Conservation (phyloP, 2,888 invertebrate species). For the Selenia dentaria region DNA sequence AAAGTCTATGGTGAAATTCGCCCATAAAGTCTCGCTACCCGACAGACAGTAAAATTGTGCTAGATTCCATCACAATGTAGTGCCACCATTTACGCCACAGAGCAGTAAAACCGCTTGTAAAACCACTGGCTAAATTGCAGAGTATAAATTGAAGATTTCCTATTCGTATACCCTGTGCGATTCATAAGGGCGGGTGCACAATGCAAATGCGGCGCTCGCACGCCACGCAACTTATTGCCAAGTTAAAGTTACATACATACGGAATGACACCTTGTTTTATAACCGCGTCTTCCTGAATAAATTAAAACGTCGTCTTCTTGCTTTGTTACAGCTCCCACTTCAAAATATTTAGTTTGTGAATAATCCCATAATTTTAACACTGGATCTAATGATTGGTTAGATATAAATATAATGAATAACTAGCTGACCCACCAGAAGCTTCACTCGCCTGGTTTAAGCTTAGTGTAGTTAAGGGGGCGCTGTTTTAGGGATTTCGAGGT, state of each 20-base stretch:
- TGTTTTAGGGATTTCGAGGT: too few relatives aligned
- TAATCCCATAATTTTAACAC: too few relatives aligned
- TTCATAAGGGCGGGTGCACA: slow-evolving; percentile 41
- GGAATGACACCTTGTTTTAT: slow-evolving; percentile 41
- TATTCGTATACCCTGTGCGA: slow-evolving; percentile 30
- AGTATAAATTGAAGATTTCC: slow-evolving; percentile 40
- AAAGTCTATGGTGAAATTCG: too few relatives aligned
- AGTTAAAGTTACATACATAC: slow-evolving; percentile 28
- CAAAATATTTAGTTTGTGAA: slow-evolving; percentile 1
- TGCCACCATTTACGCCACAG: slow-evolving; percentile 13
- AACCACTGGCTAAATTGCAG: slow-evolving; percentile 31
- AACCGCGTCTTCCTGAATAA: slow-evolving; percentile 34
- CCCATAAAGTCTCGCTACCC: background rate
- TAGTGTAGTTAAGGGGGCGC: too few relatives aligned
- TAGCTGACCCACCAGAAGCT: too few relatives aligned
- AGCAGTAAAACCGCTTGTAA: slow-evolving; percentile 27
- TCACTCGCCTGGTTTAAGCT: too few relatives aligned
- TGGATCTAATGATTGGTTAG: too few relatives aligned
- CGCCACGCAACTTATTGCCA: slow-evolving; percentile 39
- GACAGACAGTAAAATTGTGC: slow-evolving; percentile 1
- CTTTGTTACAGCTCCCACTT: slow-evolving; percentile 16
- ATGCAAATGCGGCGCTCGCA: slow-evolving; percentile 45
- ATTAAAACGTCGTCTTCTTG: slow-evolving; percentile 28
- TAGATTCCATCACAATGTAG: slow-evolving; percentile 14
- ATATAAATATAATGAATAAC: too few relatives aligned